Base-by-base conservation (phyloP, 1,140 invertebrate genomes). In the Drosophila navojoa region DNA sequence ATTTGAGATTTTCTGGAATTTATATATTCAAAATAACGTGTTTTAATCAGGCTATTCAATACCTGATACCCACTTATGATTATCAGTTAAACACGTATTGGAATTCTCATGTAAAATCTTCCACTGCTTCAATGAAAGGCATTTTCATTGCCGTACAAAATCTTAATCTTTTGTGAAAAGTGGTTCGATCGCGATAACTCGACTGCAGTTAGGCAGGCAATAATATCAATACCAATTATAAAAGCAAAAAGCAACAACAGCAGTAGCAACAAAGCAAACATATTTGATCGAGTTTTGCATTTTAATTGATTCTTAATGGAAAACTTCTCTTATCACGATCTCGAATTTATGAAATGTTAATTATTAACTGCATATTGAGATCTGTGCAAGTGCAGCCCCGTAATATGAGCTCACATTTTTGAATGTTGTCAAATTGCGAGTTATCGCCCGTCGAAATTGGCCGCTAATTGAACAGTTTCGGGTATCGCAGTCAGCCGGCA, bases 271-370 rank as follows among this genome's bases (percentile, higher is more conserved):
- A 15, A 25, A 47, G 25, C 47, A 50, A 29, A 49, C 38, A 59
- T 52, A 49, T 62, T 66, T 68, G 62, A 63, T 70, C 52, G 58
- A 69, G 67, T 66, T 73, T 77, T 77, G 69, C 77, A 89, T 84
- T 90, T 90, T 90, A 90, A 90, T 90, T 90, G 89, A 90, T 90
- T 90, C 87, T 84, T 90, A 90, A 90, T 90, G 87, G 82, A 90
- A 90, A 90, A 84, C 70, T 61, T 55, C 66, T 64, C 87, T 87
- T 90, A 90, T 90, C 87, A 50, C 29, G 87, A 90, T 90, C 75
- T 71, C 47, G 64, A 77, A 84, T 90, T 90, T 90, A 90, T 90
- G 87, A 90, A 90, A 90, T 90, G 87, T 84, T 90, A 90, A 90
- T 90, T 90, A 90, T 69, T 90, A 73, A 68, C 61, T 66, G 55